These are phyloP conservation scores for Phymatocera aterrima DNA, from an alignment of 2,888 invertebrate genomes.

Conservation along the genomic window DNA sequence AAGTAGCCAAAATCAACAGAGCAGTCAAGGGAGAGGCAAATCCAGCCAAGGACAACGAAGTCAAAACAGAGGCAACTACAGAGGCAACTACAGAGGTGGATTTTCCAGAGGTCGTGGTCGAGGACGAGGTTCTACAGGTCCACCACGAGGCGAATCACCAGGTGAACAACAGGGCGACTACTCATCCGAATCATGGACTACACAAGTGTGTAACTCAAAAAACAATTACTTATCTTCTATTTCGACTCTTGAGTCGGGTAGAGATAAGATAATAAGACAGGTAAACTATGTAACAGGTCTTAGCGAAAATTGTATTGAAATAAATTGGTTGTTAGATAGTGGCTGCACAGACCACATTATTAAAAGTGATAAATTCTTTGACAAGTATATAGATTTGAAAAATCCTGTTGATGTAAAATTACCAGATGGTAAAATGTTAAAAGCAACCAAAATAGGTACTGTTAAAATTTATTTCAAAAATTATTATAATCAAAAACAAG, in stretches of 20 bases:
- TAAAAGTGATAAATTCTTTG: constrained; percentile 46
- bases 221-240: no score
- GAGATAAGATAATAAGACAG: no score
- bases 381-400: constrained; percentile 43
- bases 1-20: not conserved
- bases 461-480: constrained; percentile 35
- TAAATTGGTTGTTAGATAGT: constrained; percentile 51
- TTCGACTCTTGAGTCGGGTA: no score
- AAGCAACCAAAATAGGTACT: constrained; percentile 48
- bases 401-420: constrained; percentile 51
- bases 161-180: not conserved
- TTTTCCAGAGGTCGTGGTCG: not conserved
- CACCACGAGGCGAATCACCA: not conserved
- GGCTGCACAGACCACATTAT: constrained; percentile 53
- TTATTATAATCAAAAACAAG: constrained; percentile 18
- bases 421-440: constrained; percentile 45
- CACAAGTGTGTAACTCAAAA: not conserved
- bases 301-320: constrained; percentile 18
- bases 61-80: not conserved
- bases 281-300: not conserved
- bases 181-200: not conserved
- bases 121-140: not conserved
- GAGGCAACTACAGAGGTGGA: not conserved
- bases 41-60: constrained; percentile 14
- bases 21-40: constrained; percentile 19